Evolutionary conservation across 1,140 invertebrate genomes (phyloP), one percentile per base, ranked within the genome.

Genomic region (Sitodiplosis mosellana): DNA sequence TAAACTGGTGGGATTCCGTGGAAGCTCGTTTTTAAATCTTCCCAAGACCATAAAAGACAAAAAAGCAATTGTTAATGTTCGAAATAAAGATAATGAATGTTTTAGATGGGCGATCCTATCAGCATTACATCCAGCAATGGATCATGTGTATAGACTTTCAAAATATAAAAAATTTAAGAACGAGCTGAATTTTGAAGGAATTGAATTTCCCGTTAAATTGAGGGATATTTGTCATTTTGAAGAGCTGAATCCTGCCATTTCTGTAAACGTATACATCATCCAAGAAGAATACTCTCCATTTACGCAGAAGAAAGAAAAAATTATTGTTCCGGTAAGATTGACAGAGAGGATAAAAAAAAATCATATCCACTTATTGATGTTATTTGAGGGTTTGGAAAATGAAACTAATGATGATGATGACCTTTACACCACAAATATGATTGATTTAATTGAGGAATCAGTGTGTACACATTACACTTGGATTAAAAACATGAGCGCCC

Each of bases 401-500:
- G 27, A 27, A 5, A 10, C 3, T 5, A 27, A 10, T 27, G 27
- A 27, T 27, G 27, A 27, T 27, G 27, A 10, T 3, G 3, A 5
- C 4, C 4, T 5, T 3, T 27, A 10, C 27, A 5, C 27, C 3
- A 27, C 3, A 27, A 27, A 27, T 27, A 10, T 27, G 10, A 27
- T 27, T 27, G 27, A 15, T 44, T n/a, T 44, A 14, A 27, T 44
- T 20, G 37, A 40, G 37, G 12, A 40, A 15, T 15, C 14, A 15
- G 14, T 6, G 3, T 6, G 14, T 6, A 15, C 37, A 15, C 58
- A 61, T 51, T 61, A 52, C 50, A 49, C 52, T 47, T 56, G 56
- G 48, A 59, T 61, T 8, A 60, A 56, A 46, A 53, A 58, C 46
- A 48, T 60, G 11, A 52, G 48, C 4, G 48, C 55, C 38, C 49